Conservation (phyloP, 2,888 invertebrate species). For the Agrochola macilenta region DNA sequence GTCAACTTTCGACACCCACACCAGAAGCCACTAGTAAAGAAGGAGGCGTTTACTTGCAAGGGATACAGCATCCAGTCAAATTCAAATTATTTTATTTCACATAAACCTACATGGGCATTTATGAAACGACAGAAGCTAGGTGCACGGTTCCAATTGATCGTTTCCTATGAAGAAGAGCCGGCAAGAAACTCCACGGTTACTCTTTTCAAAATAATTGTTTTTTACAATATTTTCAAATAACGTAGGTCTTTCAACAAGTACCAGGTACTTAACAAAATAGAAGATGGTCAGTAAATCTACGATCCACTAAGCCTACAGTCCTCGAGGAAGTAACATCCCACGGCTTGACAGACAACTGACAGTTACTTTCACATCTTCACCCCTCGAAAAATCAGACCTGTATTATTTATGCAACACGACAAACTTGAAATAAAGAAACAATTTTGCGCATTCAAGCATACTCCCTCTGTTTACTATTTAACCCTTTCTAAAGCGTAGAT, state of each 20-base stretch:
- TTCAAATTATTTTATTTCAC: too few species aligned
- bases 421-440: constrained; percentile 41
- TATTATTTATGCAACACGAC: constrained; percentile 30
- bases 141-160: too few species aligned
- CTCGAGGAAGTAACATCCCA: constrained; percentile 25
- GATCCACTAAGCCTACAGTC: neutral
- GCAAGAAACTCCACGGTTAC: too few species aligned
- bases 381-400: constrained; percentile 4
- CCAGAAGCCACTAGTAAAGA: neutral
- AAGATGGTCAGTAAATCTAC: too few species aligned
- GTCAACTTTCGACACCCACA: neutral
- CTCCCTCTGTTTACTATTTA: constrained; percentile 26
- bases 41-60: neutral
- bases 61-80: too few species aligned
- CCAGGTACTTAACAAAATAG: too few species aligned
- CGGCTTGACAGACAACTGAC: constrained; percentile 14
- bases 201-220: too few species aligned
- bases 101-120: too few species aligned
- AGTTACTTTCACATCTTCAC: constrained; percentile 27
- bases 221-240: too few species aligned
- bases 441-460: constrained; percentile 45
- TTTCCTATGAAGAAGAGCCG: too few species aligned
- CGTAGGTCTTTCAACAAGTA: too few species aligned
- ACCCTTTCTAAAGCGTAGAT: constrained; percentile 23
- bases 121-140: too few species aligned